A percentile compares a stretch with the other conserved stretches of the same genome.
These are phyloP conservation scores for Gastrophysa polygoni DNA, from an alignment of 2,888 invertebrate genomes.

Conservation along the genomic window DNA sequence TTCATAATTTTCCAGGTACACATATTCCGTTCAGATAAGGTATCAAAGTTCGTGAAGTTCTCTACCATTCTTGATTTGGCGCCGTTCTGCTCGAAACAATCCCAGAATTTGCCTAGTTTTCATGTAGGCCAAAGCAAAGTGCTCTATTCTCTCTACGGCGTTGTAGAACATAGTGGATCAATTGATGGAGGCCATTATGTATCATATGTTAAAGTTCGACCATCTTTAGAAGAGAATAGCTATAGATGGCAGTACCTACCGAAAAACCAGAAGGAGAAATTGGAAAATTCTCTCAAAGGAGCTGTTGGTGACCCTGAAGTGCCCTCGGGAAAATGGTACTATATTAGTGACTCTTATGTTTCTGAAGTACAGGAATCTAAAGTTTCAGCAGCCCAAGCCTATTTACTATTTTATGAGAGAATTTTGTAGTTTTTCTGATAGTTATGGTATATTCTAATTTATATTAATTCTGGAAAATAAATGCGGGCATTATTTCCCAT, in stretches of 20 bases:
- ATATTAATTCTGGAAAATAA: constrained; percentile 16
- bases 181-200: constrained; percentile 92
- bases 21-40: constrained; percentile 73
- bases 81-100: constrained; percentile 80
- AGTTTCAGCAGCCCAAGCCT: constrained; percentile 88
- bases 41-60: constrained; percentile 86
- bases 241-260: constrained; percentile 77
- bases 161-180: constrained; percentile 93
- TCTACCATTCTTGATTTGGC: constrained; percentile 85
- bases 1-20: constrained; percentile 46
- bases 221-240: constrained; percentile 66
- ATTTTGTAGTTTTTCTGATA: constrained; percentile 66
- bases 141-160: constrained; percentile 89
- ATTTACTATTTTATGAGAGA: constrained; percentile 95
- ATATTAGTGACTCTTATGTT: constrained; percentile 90
- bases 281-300: constrained; percentile 56
- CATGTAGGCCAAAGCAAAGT: constrained; percentile 58
- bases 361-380: constrained; percentile 78
- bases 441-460: constrained; percentile 24
- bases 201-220: constrained; percentile 90
- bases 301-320: constrained; percentile 58
- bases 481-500: constrained; percentile 1
- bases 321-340: constrained; percentile 87
- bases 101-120: constrained; percentile 64
- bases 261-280: constrained; percentile 52